These are phyloP conservation scores for Beaufortia kweichowensis DNA, from an alignment of 2,113 vertebrate species.

Conservation along the genomic window DNA sequence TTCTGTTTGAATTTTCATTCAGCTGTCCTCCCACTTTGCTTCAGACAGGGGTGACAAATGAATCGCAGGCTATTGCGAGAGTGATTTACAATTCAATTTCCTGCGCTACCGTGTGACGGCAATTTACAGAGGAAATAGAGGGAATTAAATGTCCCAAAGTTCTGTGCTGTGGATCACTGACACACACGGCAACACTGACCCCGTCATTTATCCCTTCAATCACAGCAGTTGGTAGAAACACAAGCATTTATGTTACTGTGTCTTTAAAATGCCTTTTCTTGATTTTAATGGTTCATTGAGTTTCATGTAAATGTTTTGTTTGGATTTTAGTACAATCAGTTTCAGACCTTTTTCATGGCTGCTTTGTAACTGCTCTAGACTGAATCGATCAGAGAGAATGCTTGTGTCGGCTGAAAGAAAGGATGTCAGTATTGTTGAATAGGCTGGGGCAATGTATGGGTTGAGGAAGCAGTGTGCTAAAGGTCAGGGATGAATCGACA, in stretches of 20 bases:
- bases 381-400: not conserved
- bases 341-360: too few relatives aligned
- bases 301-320: not conserved
- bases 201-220: not conserved
- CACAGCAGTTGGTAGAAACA: not conserved
- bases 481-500: not conserved
- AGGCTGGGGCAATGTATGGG: not conserved
- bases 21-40: not conserved
- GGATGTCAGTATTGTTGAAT: not conserved
- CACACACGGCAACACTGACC: not conserved
- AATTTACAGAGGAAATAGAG: not conserved
- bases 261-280: not conserved
- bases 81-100: constrained; percentile 16
- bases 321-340: not conserved
- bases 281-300: not conserved
- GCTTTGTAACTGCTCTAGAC: not conserved
- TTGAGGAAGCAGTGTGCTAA: not conserved
- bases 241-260: not conserved
- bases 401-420: too few relatives aligned
- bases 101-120: constrained; percentile 1
- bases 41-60: not conserved
- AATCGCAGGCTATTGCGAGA: not conserved
- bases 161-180: not conserved
- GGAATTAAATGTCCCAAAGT: constrained; percentile 9
- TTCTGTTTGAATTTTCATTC: not conserved